Evolutionary conservation across 2,888 invertebrate species (phyloP), one percentile per base, ranked within the genome.

Genomic region (Helicoverpa assulta): DNA sequence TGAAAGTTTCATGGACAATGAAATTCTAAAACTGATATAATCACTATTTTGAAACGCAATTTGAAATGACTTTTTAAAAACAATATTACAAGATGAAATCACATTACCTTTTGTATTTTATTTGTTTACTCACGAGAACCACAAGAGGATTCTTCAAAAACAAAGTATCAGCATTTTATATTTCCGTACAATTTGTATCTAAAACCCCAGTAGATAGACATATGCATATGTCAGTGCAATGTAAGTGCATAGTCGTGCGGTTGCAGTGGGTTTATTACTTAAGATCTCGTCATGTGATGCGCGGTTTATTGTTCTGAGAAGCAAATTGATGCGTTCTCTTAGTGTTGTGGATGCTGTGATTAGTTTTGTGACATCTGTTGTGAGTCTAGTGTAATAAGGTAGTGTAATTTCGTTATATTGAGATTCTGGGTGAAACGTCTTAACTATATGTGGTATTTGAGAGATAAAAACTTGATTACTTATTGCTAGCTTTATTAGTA

Each of bases 161-260:
- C 50, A 29, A 37, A 19, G 69, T 21, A 60, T 59, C 53, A 75
- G 70, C 57, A 58, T 65, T 59, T 21, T 21, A 19, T 7, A 10
- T 73, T 29, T 5, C 54, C 26, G 54, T n/a, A 40, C 58, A 63
- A 73, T 73, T 19, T 74, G 60, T 78, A 73, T 66, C 16, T 58
- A 33, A 21, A 59, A 18, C 16, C 64, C 16, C 47, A 74, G 67
- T 59, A 37, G 67, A 1, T 43, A 51, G 58, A 62, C 52, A 29
- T 47, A 40, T 73, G 75, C 67, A 79, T 76, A 74, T 67, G 55
- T 57, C 59, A 40, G 50, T 62, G 75, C 75, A 78, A 76, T 61
- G 74, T 78, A 58, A 37, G 40, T 52, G 54, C 62, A 50, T 78
- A 78, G 67, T 62, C 62, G 63, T 74, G 37, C 52, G 74, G 40